A percentile compares a stretch with the other conserved stretches of the same genome.
Evolutionary conservation across 53 echinoderm and acorn worm genomes (phyloP).

Genomic region (Henricia sp.): DNA sequence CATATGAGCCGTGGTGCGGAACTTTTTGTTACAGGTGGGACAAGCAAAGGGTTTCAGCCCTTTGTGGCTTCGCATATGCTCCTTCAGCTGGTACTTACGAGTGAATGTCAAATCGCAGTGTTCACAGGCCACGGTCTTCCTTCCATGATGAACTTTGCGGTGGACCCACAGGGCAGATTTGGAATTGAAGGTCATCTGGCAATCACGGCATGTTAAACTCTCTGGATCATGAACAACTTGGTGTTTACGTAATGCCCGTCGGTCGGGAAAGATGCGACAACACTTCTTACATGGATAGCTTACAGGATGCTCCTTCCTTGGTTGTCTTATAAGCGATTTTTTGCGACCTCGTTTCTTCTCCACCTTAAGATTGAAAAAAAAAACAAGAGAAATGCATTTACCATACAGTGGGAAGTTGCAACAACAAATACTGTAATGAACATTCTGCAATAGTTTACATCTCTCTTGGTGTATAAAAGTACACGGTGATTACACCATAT

Average conservation of each 20-base stretch:
- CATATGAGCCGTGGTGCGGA: slow-evolving; percentile 59
- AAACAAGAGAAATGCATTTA: background rate
- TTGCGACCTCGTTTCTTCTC: slow-evolving; percentile 31
- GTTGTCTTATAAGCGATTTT: slow-evolving; percentile 1
- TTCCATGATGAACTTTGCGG: slow-evolving; percentile 55
- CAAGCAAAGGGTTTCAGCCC: slow-evolving; percentile 60
- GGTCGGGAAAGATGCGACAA: slow-evolving; percentile 60
- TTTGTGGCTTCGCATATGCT: slow-evolving; percentile 56
- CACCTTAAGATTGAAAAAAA: slow-evolving; percentile 3
- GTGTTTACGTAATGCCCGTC: slow-evolving; percentile 39
- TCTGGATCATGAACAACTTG: slow-evolving; percentile 52
- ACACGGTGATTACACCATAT: too few species aligned
- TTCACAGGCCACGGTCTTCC: slow-evolving; percentile 54
- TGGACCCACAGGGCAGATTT: slow-evolving; percentile 63
- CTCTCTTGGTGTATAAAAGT: too few species aligned
- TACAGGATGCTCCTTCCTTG: slow-evolving; percentile 10
- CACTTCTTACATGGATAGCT: slow-evolving; percentile 59
- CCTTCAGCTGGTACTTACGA: slow-evolving; percentile 59
- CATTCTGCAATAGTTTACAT: too few species aligned
- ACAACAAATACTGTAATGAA: too few species aligned
- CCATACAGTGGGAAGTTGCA: background rate
- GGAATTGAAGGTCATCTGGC: slow-evolving; percentile 61
- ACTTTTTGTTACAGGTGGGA: slow-evolving; percentile 58
- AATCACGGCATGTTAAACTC: slow-evolving; percentile 45
- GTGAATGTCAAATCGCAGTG: slow-evolving; percentile 57